These are phyloP conservation scores for Ceraclea dissimilis DNA, from an alignment of 2,888 invertebrate genomes.

Conservation along the genomic window DNA sequence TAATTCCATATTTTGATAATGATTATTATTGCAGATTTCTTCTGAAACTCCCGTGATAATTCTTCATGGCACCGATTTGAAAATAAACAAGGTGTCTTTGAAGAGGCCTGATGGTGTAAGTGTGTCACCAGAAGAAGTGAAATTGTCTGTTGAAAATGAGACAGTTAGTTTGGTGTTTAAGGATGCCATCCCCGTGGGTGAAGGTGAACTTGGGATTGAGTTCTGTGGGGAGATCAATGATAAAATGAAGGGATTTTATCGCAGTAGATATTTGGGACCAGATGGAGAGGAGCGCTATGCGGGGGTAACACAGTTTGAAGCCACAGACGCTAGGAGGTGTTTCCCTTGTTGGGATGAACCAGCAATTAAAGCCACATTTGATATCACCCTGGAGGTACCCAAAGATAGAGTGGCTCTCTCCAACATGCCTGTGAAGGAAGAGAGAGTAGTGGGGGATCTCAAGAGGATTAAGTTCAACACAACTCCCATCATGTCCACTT, in stretches of 20 bases:
- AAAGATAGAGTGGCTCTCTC: conserved; percentile 79
- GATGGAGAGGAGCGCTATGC: conserved; percentile 72
- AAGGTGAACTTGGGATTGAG: conserved; percentile 54
- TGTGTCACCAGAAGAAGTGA: conserved; percentile 36
- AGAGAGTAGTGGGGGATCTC: conserved; percentile 40
- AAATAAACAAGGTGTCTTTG: conserved; percentile 55
- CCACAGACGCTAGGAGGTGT: conserved; percentile 84
- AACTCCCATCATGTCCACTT: conserved; percentile 93
- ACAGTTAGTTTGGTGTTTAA: conserved; percentile 60
- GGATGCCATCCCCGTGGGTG: conserved; percentile 49
- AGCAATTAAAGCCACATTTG: conserved; percentile 89
- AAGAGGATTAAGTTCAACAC: conserved; percentile 65
- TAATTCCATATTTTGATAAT: not conserved
- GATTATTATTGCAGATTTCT: conserved; percentile 53
- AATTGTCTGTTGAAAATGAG: conserved; percentile 52
- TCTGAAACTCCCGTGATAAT: conserved; percentile 59
- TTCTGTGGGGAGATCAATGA: conserved; percentile 86
- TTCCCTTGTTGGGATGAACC: conserved; percentile 99
- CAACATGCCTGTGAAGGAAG: conserved; percentile 73
- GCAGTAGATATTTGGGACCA: conserved; percentile 74
- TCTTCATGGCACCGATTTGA: conserved; percentile 72
- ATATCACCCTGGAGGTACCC: conserved; percentile 78
- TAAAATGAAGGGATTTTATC: conserved; percentile 92
- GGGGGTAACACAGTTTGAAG: conserved; percentile 88
- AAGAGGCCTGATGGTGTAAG: conserved; percentile 41